Evolutionary conservation across 2,113 vertebrate genomes (phyloP), one percentile per base, ranked within the genome.

Genomic region (Puffinus mauretanicus): DNA sequence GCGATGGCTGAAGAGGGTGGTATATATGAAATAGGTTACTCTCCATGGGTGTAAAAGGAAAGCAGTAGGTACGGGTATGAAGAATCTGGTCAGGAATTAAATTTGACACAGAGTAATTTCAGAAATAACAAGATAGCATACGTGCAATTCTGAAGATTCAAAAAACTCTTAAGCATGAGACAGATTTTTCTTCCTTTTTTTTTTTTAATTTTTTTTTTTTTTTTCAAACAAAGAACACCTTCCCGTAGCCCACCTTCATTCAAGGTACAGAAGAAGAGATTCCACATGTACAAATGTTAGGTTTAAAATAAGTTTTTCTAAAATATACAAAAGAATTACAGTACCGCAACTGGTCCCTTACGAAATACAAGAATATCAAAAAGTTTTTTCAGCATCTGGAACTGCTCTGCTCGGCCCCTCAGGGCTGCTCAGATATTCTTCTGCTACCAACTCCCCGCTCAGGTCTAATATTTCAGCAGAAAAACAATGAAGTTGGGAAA

Each of bases 401-500:
- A 96, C 58, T 61, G 67, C 91, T 92, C 36, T 30, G 40, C n/a
- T 70, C 9, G 10, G 73, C 69, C 93, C 75, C 75, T 17, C 2
- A 8, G 40, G 90, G 84, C 49, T 96, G 79, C 85, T 94, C 82
- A 86, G 65, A 81, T 93, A 91, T 81, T 96, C 62, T 78, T 60
- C 81, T 83, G 73, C 70, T 93, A 82, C 62, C 1, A 4, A 92
- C 47, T 94, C 66, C 60, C 62, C 30, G 25, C 54, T 87, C 83
- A 64, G n/a, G 71, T 88, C 83, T 97, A 91, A 20, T 81, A 86
- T 88, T 96, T 89, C 91, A 96, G 47, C 26, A 93, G 84, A 81
- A 95, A 93, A 95, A 57, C 3, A 0, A 82, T 24, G 34, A 46
- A 62, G 51, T 72, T 75, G 73, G 71, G 70, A 78, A 89, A 86